Conservation (phyloP, 1,140 invertebrate genomes). For the Pissodes strobi region DNA sequence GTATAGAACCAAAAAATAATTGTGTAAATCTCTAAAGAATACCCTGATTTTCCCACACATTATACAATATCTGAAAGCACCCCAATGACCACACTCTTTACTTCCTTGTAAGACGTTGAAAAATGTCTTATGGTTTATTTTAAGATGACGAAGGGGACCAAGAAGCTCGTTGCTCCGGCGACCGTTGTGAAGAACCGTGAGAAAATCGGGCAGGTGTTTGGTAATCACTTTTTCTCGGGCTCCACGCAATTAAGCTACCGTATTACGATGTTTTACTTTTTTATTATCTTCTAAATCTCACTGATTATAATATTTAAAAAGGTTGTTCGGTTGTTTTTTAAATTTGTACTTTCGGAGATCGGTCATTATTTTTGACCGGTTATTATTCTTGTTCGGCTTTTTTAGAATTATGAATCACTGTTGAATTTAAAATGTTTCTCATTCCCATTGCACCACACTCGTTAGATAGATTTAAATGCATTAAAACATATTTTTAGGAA, state of each 20-base stretch:
- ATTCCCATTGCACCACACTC: too few species aligned
- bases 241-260: constrained; percentile 40
- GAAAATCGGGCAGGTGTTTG: constrained; percentile 47
- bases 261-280: constrained; percentile 38
- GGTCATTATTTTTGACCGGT: constrained; percentile 11
- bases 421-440: too few species aligned
- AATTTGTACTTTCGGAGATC: constrained; percentile 5
- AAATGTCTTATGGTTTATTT: neutral
- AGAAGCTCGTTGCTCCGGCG: neutral
- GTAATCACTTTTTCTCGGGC: constrained; percentile 41
- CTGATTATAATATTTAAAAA: constrained; percentile 32
- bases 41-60: too few species aligned
- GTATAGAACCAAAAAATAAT: too few species aligned
- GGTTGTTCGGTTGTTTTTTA: constrained; percentile 19
- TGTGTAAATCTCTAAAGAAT: too few species aligned
- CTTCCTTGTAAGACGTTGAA: neutral
- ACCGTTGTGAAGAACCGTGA: constrained; percentile 39
- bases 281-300: constrained; percentile 31
- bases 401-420: too few species aligned
- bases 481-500: too few species aligned
- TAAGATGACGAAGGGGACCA: neutral
- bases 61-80: too few species aligned
- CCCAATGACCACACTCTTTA: neutral
- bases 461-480: too few species aligned
- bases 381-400: neutral